Evolutionary conservation across 1,140 invertebrate species (phyloP), one percentile per base, ranked within the genome.

Genomic region (Anastatus disparis): DNA sequence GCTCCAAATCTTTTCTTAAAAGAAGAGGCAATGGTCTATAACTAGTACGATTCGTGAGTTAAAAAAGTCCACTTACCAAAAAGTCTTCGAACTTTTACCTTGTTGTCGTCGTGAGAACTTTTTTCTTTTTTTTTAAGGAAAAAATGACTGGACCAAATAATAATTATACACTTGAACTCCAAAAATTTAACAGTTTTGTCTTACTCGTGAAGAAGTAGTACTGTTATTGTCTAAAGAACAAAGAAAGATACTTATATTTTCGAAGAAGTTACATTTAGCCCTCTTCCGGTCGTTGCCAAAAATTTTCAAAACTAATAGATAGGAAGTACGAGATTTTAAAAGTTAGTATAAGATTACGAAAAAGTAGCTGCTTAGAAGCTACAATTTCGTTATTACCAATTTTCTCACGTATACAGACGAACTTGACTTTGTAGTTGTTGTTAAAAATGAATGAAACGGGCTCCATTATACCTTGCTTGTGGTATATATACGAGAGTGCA

Each of bases 321-420:
- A 46, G 52, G 64, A 66, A 55, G 35, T 53, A 26, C 46, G n/a
- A 17, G 61, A 9, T n/a, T n/a, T n/a, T n/a, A n/a, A n/a, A n/a
- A n/a, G 46, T 1, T 48, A 9, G 9, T 20, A 3, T 13, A 13
- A 17, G 40, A 59, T 44, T 59, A 40, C 22, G 22, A 29, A 53
- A 53, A 10, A 27, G 15, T 10, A 27, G 24, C 22, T 29, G 40
- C 58, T 61, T 46, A 46, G 50, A 55, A 26, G 50, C 38, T 55
- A 38, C 50, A 76, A 77, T 79, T 79, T 79, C 46, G 70, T 66
- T 71, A 62, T 48, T 46, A 71, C 46, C 67, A 53, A 78, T 68
- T 59, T 48, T 48, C 44, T 64, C 62, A 50, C 29, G 26, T 50
- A 22, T 42, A 26, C 3, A n/a, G 58, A 6, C 38, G 64, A 68